Evolutionary conservation across 2,113 vertebrate genomes (phyloP), one percentile per base, ranked within the genome.

Genomic region (Rhinogobius similis): DNA sequence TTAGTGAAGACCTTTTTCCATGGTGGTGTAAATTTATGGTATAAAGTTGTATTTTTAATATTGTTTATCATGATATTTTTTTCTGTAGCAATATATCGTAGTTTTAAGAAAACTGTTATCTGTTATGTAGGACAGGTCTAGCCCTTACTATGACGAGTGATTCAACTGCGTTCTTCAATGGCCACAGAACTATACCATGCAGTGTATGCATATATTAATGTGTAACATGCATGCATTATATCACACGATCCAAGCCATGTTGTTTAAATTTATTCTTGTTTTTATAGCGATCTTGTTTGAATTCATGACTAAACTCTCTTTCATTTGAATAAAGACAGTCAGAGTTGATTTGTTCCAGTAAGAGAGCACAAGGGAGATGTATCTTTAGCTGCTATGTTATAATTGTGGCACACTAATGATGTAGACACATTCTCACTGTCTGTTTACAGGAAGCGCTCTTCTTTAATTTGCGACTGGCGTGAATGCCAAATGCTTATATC

Each of bases 371-470:
- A 79, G 81, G 68, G 75, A 81, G 70, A 82, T 77, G 74, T 92
- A 88, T 89, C 88, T 90, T 90, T 90, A 91, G 86, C 89, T 92
- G 70, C 77, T 66, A 90, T 83, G 87, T 89, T 91, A 83, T 93
- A 92, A 92, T 92, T 92, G 87, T 88, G 91, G 89, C 83, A 76
- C 82, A 66, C 87, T 92, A 92, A 91, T 88, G 87, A 91, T 90
- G 88, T 90, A 89, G 86, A 91, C 85, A 87, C 86, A 83, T 90
- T 90, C 82, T 89, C 82, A 67, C 83, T 85, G 78, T 86, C 84
- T 88, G 90, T 90, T 88, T 87, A 90, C 87, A 89, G 88, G 85
- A 90, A 90, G 81, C 83, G 61, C 79, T 88, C 82, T 86, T 90
- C 88, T 90, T 90, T 90, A 86, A 90, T 89, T 90, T 89, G 82